Base-by-base conservation (phyloP, 2,113 vertebrate genomes). In the Piprites chloris region DNA sequence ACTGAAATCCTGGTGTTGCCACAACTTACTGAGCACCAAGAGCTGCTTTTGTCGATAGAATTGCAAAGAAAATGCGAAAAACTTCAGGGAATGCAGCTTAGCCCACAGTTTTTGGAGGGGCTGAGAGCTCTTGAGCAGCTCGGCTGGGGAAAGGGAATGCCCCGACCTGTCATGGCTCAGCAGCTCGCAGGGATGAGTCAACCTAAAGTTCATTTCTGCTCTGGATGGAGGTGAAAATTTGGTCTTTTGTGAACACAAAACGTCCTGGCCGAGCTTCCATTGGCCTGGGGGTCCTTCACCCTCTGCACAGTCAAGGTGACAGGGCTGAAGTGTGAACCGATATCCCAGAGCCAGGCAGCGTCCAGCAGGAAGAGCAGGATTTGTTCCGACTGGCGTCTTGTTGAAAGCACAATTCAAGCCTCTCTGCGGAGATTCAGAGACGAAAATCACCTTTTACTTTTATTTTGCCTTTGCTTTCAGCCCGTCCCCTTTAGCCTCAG, bases 391-490 rank as follows among this genome's bases (percentile, higher is more conserved):
- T 73, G 41, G 32, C 49, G 73, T 82, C 87, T 91, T 75, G 94
- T 16, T 87, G 94, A 89, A 80, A 87, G 55, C 93, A 87, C 87
- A 91, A 69, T 59, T 90, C 90, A 91, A 69, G 13, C 52, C 77
- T 85, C 75, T 26, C 61, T 33, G n/a, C n/a, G 27, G 91, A 92
- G 84, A 67, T 39, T 85, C 73, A 13, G 69, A 91, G 95, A 95
- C 86, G 82, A 93, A 96, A 96, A 94, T 58, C 69, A 95, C 82
- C 80, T 81, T 92, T 95, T 91, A 46, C 58, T 95, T 96, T 92
- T 50, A 76, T 85, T 89, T 63, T 82, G 61, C 89, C 14, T 33
- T 89, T 46, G 11, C 65, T 93, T 84, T 72, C 88, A 62, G 74
- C 17, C n/a, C 30, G 20, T 42, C 67, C 71, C 75, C 46, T 56